Evolutionary conservation across 1,140 invertebrate species (phyloP), one percentile per base, ranked within the genome.

Genomic region (Heterodera schachtii): DNA sequence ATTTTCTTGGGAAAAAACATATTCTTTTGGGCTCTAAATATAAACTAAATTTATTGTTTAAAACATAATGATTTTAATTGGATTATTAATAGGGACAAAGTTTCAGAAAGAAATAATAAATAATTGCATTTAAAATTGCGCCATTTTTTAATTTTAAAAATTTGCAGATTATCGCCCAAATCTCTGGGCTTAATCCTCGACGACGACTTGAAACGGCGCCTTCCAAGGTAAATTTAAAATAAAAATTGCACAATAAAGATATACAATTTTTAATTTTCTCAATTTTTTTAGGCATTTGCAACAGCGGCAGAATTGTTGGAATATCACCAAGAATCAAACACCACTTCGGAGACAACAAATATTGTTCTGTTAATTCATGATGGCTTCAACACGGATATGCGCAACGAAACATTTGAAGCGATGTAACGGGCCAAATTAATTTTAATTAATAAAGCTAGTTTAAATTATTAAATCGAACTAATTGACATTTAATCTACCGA

Each of bases 281-380:
- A 71, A 43, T 41, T 71, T 71, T 19, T 71, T 41, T 46, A 71
- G 69, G 69, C 69, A 71, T 46, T 71, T 46, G 69, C 31, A 11
- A 46, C 44, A 7, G 69, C 69, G 6, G 69, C 16, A 16, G 69
- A 71, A 43, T 19, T 71, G 9, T 43, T 71, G 8, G 69, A 71
- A n/a, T 43, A 71, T n/a, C 31, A 46, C 19, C 69, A 71, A 19
- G 43, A 31, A 11, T 41, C 43, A 4, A 16, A 78, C 57, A 75
- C 43, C 64, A 44, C n/a, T 44, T 64, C 57, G 19, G 43, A 49
- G 11, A 52, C 80, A 43, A 81, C 64, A 47, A 81, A 73, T 76
- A 64, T 81, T 52, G 73, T 81, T 64, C 31, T 81, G 44, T 76
- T 81, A 64, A 52, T 81, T 31, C 80, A 81, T 71, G 73, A 81